Conservation (phyloP, 2,797 vertebrate genomes). For the Trachops cirrhosus region DNA sequence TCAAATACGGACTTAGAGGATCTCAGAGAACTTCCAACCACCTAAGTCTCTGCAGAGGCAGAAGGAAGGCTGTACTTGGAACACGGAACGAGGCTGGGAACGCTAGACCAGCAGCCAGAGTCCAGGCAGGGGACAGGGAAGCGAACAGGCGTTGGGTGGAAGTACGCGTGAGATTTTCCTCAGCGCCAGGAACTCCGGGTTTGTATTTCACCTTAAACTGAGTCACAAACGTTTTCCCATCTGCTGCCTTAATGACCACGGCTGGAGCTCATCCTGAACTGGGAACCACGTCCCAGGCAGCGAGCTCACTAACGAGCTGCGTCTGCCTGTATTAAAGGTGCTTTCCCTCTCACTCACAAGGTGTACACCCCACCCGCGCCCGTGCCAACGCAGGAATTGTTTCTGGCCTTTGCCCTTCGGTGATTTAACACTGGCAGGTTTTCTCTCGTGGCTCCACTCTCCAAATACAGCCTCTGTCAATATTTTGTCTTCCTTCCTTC, state of each 20-base stretch:
- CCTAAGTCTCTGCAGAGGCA: neutral
- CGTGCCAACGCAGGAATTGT: neutral
- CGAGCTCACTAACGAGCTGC: accelerated
- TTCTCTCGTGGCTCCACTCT: neutral
- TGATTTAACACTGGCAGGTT: neutral
- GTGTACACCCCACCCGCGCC: neutral
- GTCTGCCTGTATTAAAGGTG: neutral
- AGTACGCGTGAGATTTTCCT: neutral
- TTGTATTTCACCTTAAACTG: neutral
- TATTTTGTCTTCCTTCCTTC: neutral
- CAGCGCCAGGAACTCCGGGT: neutral
- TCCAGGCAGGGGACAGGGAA: neutral
- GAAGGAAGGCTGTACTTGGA: neutral
- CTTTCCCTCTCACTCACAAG: neutral
- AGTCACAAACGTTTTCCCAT: neutral
- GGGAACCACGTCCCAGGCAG: neutral
- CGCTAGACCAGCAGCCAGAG: accelerated
- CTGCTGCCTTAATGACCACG: too few species aligned
- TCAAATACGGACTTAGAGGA: neutral
- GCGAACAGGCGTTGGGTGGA: neutral
- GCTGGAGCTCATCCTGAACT: neutral
- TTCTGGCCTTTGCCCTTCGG: neutral
- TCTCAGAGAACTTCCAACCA: neutral
- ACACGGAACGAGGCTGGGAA: neutral
- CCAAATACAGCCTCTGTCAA: neutral